Evolutionary conservation across 37 sponge, comb jelly and placozoan species (phyloP).

Genomic region (Agelas oroides): DNA sequence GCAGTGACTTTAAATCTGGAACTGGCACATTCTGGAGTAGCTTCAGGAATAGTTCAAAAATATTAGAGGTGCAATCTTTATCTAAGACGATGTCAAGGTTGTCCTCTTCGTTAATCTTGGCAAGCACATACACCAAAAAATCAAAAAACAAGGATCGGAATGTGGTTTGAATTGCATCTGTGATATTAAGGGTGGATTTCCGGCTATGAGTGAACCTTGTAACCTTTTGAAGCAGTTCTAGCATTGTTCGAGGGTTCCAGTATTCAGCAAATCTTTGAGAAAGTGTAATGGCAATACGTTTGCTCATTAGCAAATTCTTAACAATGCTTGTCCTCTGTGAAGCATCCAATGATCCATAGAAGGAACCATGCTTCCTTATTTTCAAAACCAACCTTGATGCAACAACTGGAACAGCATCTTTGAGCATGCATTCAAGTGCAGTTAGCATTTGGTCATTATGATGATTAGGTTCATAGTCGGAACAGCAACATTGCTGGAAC

Average conservation of each 20-base stretch:
- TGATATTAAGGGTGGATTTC: conserved; percentile 54
- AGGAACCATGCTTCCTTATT: not conserved
- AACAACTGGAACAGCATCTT: conserved; percentile 11
- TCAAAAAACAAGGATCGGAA: conserved; percentile 43
- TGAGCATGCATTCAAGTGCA: not conserved
- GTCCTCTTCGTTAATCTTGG: conserved; percentile 32
- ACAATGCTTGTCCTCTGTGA: not conserved
- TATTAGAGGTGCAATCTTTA: not conserved
- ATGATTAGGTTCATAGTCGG: no score
- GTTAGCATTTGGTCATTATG: not conserved
- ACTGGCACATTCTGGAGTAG: no score
- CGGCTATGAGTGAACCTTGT: conserved; percentile 12
- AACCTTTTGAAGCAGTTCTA: conserved; percentile 35
- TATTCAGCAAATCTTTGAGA: conserved; percentile 24
- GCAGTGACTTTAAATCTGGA: no score
- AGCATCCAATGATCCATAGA: not conserved
- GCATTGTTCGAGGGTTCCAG: conserved; percentile 54
- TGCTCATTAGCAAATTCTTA: conserved; percentile 1
- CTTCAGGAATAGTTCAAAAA: no score
- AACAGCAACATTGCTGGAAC: conserved; percentile 2
- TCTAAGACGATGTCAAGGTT: conserved; percentile 45
- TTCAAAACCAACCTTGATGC: not conserved
- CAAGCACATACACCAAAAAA: conserved; percentile 58
- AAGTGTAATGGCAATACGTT: conserved; percentile 24
- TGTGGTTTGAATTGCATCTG: conserved; percentile 43